Evolutionary conservation across 2,888 invertebrate genomes (phyloP).

Genomic region (Opisthograptis luteolata): DNA sequence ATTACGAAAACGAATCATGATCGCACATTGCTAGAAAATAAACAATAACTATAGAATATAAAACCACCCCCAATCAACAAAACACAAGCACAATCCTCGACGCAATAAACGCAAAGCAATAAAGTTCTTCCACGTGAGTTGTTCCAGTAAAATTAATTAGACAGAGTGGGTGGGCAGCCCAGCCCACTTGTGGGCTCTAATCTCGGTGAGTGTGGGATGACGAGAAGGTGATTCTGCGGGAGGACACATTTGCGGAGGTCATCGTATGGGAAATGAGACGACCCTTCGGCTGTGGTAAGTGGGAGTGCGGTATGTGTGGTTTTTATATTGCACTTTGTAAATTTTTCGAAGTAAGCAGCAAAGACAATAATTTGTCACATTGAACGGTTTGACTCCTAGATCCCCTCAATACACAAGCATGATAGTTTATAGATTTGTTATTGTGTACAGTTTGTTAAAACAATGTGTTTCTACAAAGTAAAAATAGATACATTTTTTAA

Average conservation of each 20-base stretch:
- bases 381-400: too few relatives aligned
- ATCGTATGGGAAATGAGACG: conserved; percentile 64
- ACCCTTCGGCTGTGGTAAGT: not conserved
- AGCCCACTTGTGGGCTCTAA: conserved; percentile 58
- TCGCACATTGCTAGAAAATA: too few relatives aligned
- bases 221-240: conserved; percentile 45
- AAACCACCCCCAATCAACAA: conserved; percentile 1
- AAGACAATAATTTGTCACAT: too few relatives aligned
- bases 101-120: conserved; percentile 36
- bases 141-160: conserved; percentile 65
- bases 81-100: conserved; percentile 8
- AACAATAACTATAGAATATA: too few relatives aligned
- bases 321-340: too few relatives aligned
- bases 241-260: conserved; percentile 45
- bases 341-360: too few relatives aligned
- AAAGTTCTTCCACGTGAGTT: conserved; percentile 54
- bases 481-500: too few relatives aligned
- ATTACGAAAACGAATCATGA: too few relatives aligned
- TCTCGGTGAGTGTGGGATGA: conserved; percentile 65
- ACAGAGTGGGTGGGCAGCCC: conserved; percentile 21
- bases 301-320: conserved; percentile 19
- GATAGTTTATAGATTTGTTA: too few relatives aligned
- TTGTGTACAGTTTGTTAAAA: too few relatives aligned
- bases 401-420: too few relatives aligned
- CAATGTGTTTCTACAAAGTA: too few relatives aligned